Percentiles rank a stretch among this genome's conserved stretches.
Conservation (phyloP, 2,888 invertebrate genomes). For the Drosophila flavopinicola region DNA sequence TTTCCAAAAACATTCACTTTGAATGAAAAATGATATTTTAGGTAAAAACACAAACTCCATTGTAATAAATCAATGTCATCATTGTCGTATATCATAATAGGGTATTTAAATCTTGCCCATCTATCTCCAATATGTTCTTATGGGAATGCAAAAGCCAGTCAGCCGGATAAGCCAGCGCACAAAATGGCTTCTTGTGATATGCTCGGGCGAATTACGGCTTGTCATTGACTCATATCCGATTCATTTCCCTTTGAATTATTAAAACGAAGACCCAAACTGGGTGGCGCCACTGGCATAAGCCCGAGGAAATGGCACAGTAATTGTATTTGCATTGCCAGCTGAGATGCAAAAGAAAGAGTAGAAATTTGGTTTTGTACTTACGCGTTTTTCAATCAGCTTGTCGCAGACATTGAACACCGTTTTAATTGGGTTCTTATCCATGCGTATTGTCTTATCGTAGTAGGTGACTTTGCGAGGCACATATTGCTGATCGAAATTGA, state of each 20-base stretch:
- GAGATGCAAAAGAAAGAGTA: neutral
- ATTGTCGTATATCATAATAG: neutral
- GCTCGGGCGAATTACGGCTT: constrained; percentile 67
- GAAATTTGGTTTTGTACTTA: constrained; percentile 84
- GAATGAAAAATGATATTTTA: no score
- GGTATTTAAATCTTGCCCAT: constrained; percentile 9
- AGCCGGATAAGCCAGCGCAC: constrained; percentile 5
- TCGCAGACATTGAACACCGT: constrained; percentile 97
- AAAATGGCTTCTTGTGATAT: constrained; percentile 45
- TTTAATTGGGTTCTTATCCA: constrained; percentile 97
- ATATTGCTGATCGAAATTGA: constrained; percentile 93
- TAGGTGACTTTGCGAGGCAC: constrained; percentile 94
- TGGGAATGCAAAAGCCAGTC: constrained; percentile 6
- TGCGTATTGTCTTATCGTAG: constrained; percentile 94
- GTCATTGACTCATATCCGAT: constrained; percentile 69
- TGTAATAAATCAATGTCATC: neutral
- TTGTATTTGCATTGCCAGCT: constrained; percentile 48
- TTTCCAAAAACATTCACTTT: no score
- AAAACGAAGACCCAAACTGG: constrained; percentile 49
- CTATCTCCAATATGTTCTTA: constrained; percentile 10
- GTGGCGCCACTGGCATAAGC: constrained; percentile 15
- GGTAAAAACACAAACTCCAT: neutral
- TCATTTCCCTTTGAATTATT: constrained; percentile 74
- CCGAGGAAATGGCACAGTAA: constrained; percentile 32
- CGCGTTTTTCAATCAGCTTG: constrained; percentile 93